These are phyloP conservation scores for Epirrhoe tristata DNA, from an alignment of 2,888 invertebrate species.

Conservation along the genomic window DNA sequence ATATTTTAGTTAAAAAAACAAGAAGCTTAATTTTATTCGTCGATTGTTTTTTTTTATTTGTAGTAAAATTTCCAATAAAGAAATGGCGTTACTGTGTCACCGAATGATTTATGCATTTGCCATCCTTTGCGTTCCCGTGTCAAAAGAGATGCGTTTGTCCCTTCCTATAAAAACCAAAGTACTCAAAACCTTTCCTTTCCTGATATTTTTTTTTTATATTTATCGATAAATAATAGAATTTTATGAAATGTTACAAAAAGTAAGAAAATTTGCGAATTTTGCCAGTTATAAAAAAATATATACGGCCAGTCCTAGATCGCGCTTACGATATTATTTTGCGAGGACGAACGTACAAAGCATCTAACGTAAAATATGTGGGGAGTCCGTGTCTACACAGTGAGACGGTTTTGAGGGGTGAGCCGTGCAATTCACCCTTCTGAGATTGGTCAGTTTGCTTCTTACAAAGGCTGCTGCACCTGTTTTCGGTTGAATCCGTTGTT, in stretches of 20 bases:
- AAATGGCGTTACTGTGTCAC: conserved; percentile 51
- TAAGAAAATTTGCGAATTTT: conserved; percentile 2
- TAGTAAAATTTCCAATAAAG: conserved; percentile 18
- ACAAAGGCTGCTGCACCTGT: conserved; percentile 10
- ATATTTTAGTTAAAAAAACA: no score
- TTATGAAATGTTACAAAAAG: conserved; percentile 32
- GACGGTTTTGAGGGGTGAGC: conserved; percentile 52
- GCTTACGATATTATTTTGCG: conserved; percentile 47
- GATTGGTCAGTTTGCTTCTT: conserved; percentile 29
- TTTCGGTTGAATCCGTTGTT: conserved; percentile 12
- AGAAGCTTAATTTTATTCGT: no score
- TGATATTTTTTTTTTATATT: neutral
- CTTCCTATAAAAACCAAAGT: neutral
- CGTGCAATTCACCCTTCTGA: conserved; percentile 50
- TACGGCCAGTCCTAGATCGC: conserved; percentile 47
- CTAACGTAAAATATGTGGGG: conserved; percentile 29
- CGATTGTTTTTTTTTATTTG: no score
- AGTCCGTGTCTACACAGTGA: conserved; percentile 65
- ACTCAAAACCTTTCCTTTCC: neutral
- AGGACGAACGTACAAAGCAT: conserved; percentile 44
- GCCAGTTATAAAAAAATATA: neutral
- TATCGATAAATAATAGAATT: neutral
- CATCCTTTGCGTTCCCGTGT: conserved; percentile 29
- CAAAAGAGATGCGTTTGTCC: neutral
- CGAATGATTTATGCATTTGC: conserved; percentile 7